A percentile compares a stretch with the other conserved stretches of the same genome.
Conservation (phyloP, 2,113 vertebrate species). For the Mohoua ochrocephala region DNA sequence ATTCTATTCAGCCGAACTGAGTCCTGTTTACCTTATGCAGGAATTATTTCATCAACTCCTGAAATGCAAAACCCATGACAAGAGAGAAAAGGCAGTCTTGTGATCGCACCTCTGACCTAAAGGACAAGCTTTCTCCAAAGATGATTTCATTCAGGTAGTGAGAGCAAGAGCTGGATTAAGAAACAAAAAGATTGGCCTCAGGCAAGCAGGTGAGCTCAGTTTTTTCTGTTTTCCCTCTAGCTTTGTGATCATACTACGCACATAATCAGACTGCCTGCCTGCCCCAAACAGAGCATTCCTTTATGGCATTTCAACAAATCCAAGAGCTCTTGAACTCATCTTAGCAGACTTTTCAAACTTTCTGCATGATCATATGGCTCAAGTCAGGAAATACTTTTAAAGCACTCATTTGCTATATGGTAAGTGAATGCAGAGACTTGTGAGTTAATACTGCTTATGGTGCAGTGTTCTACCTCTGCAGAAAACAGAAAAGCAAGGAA, state of each 20-base stretch:
- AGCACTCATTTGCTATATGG: background rate
- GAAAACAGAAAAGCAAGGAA: background rate
- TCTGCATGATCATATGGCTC: background rate
- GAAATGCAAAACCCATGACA: background rate
- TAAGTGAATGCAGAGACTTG: background rate
- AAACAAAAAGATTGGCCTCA: background rate
- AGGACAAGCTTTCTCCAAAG: background rate
- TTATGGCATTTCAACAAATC: background rate
- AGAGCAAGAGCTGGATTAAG: background rate
- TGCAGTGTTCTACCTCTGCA: background rate
- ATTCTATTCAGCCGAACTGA: background rate
- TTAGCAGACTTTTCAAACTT: background rate
- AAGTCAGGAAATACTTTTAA: background rate
- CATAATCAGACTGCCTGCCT: background rate
- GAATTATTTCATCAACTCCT: background rate
- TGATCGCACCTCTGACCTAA: background rate
- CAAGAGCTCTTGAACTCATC: background rate
- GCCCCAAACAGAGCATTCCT: background rate
- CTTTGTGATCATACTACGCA: background rate
- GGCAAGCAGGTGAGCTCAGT: background rate
- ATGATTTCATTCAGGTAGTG: constrained; percentile 8
- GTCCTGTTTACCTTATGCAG: background rate
- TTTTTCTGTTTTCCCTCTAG: background rate
- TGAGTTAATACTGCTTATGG: background rate
- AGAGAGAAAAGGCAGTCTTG: background rate